Conservation (phyloP, 2,888 invertebrate species). For the Orthosia gracilis region DNA sequence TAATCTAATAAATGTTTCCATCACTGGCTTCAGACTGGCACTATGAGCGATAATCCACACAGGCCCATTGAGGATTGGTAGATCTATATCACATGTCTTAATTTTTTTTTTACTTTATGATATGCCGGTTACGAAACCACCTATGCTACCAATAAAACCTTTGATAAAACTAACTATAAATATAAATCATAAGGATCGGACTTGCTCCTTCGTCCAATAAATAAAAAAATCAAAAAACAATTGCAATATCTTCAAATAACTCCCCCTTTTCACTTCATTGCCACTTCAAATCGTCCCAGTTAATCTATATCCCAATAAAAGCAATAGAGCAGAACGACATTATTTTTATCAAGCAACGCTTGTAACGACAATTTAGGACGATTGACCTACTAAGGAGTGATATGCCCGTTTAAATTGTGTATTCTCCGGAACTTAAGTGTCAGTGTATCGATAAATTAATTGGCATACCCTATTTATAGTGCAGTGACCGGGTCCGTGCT, state of each 20-base stretch:
- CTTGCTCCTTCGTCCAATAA: background rate
- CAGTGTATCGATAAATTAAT: constrained; percentile 77
- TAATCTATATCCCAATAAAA: constrained; percentile 12
- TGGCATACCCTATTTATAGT: constrained; percentile 66
- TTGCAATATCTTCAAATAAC: background rate
- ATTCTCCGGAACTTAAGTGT: constrained; percentile 68
- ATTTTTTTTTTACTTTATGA: no score
- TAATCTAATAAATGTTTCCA: no score
- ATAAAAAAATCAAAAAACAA: background rate
- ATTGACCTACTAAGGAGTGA: constrained; percentile 65
- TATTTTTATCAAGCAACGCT: constrained; percentile 40
- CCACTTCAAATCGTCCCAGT: constrained; percentile 10
- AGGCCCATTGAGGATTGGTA: no score
- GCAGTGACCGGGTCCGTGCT: no score
- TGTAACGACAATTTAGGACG: constrained; percentile 44
- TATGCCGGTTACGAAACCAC: no score
- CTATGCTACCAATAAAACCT: no score
- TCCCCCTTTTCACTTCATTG: background rate
- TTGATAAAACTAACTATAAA: no score
- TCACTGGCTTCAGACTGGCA: no score
- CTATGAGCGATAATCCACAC: no score
- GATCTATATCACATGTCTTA: no score
- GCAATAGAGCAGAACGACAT: constrained; percentile 29
- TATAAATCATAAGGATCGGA: background rate
- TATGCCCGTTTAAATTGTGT: constrained; percentile 69